Evolutionary conservation across 2,888 invertebrate genomes (phyloP).

Genomic region (Erebia epiphron): DNA sequence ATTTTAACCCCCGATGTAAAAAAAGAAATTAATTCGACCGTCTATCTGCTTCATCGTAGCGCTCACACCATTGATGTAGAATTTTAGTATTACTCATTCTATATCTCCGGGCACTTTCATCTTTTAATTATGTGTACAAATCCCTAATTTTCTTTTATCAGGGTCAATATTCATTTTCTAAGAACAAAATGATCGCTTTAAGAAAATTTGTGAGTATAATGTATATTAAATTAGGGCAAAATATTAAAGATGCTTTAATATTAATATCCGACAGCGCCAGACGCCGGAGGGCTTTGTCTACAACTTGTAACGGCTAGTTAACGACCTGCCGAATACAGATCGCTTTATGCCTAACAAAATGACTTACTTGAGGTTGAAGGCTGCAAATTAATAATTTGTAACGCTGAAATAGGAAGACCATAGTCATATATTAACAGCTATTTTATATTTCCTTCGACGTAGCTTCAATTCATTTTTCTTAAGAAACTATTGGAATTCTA

Average conservation of each 20-base stretch:
- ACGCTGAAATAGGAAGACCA: neutral
- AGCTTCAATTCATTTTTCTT: neutral
- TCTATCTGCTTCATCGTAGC: too few species aligned
- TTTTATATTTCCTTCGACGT: neutral
- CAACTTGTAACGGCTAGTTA: slow-evolving; percentile 24
- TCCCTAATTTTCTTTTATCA: neutral
- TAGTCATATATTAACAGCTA: neutral
- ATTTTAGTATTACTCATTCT: too few species aligned
- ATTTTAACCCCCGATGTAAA: too few species aligned
- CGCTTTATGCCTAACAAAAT: slow-evolving; percentile 23
- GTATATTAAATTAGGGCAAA: neutral
- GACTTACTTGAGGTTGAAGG: slow-evolving; percentile 1
- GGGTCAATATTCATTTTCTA: slow-evolving; percentile 2
- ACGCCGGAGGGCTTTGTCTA: slow-evolving; percentile 21
- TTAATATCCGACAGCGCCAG: slow-evolving; percentile 23
- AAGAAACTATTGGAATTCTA: too few species aligned
- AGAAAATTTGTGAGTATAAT: neutral
- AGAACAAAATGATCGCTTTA: neutral
- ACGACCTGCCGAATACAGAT: slow-evolving; percentile 24
- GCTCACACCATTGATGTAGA: too few species aligned
- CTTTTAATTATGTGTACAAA: neutral
- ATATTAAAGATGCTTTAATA: slow-evolving; percentile 18
- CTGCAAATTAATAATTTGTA: slow-evolving; percentile 10
- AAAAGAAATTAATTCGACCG: too few species aligned
- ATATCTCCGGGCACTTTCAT: too few species aligned